phyloP scores from a whole-genome alignment of 2,113 vertebrate genomes.

The Mola mola region DNA sequence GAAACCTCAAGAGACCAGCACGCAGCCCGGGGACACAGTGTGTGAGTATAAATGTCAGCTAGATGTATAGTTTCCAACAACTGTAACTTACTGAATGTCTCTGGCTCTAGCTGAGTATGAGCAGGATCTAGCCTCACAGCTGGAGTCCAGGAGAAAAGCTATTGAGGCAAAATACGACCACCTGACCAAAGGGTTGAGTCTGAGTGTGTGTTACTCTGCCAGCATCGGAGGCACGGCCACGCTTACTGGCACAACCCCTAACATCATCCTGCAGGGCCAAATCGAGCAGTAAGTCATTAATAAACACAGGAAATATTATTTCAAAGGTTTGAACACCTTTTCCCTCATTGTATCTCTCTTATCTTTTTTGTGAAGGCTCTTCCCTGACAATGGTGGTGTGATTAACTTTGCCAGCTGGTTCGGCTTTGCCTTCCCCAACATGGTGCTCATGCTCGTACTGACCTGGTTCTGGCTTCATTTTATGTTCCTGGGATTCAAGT shows the following conservation, averaged over 20 bases:
- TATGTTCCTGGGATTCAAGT: conserved; percentile 90
- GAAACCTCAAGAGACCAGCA: conserved; percentile 16
- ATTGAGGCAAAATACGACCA: conserved; percentile 71
- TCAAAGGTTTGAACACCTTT: background rate
- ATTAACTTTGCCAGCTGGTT: conserved; percentile 97
- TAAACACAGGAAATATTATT: background rate
- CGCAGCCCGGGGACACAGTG: background rate
- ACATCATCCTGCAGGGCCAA: conserved; percentile 93
- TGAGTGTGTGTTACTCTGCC: conserved; percentile 89
- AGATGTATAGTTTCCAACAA: background rate
- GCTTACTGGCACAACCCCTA: conserved; percentile 91
- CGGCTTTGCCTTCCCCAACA: conserved; percentile 88
- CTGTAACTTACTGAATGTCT: background rate
- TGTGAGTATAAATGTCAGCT: conserved; percentile 32
- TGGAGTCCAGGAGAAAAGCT: conserved; percentile 2
- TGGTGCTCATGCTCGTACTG: conserved; percentile 84
- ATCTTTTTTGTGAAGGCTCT: conserved; percentile 80
- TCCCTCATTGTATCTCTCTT: background rate
- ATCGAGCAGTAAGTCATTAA: conserved; percentile 83
- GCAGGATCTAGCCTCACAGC: background rate
- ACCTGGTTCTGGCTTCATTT: conserved; percentile 90
- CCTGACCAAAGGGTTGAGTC: conserved; percentile 88
- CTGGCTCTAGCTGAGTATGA: conserved; percentile 31
- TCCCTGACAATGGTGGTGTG: conserved; percentile 70
- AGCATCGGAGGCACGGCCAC: conserved; percentile 95